Evolutionary conservation across 2,113 vertebrate species (phyloP).

Genomic region (Gobio gobio): DNA sequence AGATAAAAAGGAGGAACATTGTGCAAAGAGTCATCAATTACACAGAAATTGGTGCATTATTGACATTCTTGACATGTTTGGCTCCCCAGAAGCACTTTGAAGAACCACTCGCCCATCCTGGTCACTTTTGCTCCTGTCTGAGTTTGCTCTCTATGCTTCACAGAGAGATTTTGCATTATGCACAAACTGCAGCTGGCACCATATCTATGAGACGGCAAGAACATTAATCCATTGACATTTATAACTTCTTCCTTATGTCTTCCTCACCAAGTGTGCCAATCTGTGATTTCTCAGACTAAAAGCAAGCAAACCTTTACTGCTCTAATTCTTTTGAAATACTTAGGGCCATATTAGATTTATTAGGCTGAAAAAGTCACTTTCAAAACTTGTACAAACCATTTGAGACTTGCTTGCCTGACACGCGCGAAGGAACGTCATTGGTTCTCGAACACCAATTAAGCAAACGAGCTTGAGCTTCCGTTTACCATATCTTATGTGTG

Average conservation of each 20-base stretch:
- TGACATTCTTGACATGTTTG: no score
- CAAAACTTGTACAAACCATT: neutral
- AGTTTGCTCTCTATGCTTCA: neutral
- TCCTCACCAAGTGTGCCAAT: neutral
- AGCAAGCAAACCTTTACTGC: neutral
- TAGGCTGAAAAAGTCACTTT: neutral
- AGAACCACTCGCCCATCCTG: neutral
- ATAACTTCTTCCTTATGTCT: neutral
- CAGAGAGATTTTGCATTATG: neutral
- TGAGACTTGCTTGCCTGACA: neutral
- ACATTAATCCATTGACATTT: neutral
- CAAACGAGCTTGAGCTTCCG: no score
- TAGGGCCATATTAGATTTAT: neutral
- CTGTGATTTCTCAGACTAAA: neutral
- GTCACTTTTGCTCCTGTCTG: no score
- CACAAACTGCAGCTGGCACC: neutral
- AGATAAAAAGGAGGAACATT: neutral
- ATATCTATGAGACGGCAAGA: neutral
- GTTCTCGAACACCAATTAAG: no score
- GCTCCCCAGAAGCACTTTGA: no score
- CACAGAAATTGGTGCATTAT: no score
- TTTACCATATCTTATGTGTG: no score
- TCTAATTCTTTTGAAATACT: no score
- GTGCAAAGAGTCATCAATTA: no score
- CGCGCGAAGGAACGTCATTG: no score